Evolutionary conservation across 2,888 invertebrate species (phyloP), one percentile per base, ranked within the genome.

Genomic region (Cosmopolites sordidus): DNA sequence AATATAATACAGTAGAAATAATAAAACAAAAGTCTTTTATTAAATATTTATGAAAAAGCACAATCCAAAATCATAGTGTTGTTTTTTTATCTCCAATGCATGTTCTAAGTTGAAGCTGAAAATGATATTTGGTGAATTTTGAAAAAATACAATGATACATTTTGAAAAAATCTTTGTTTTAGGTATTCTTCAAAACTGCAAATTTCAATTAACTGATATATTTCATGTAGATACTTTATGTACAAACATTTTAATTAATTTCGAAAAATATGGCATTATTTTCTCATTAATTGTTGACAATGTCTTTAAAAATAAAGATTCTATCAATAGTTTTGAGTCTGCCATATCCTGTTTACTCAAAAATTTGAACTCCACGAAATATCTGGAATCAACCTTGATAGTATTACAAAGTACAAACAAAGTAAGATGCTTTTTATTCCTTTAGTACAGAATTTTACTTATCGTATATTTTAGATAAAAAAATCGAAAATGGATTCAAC

Each of bases 161-260:
- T n/a, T n/a, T n/a, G n/a, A n/a, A n/a, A n/a, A n/a, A n/a, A n/a
- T n/a, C n/a, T n/a, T n/a, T 41, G 11, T 66, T 66, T 47, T 49
- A 69, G 69, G 69, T 46, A 58, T 67, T 33, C 42, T 66, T 2
- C 66, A 67, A 49, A 55, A 61, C 27, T 62, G 51, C 41, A 65
- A 62, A 56, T 57, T 43, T 15, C 41, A 45, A 1, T 33, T 54
- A n/a, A 30, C 57, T 6, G 59, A 62, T 18, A 40, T 64, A 46
- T 59, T 68, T 40, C 54, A 61, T 14, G 39, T 64, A 0, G 54
- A 56, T 11, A 44, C 40, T 16, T 52, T 68, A 18, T 53, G 62
- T 16, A 49, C 53, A 14, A 48, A 62, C 40, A 56, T 70, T 14
- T 48, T 68, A 38, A 55, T 62, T 8, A 60, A 60, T 58, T 67